Base-by-base conservation (phyloP, 53 echinoderm and acorn worm species). In the Echinometra lucunter region DNA sequence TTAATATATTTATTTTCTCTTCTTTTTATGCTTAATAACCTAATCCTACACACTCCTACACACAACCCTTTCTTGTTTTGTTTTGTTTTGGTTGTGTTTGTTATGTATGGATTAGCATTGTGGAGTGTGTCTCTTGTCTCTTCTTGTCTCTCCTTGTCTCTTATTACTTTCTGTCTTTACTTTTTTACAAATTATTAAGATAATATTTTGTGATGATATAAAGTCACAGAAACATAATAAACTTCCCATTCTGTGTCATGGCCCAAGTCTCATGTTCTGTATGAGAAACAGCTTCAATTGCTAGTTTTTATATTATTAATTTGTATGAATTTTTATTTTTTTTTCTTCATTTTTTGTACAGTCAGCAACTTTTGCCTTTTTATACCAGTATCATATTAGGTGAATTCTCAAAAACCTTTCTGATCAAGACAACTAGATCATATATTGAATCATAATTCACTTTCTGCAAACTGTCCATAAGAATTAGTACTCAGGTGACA, bases 71-170 rank as follows among this genome's bases (percentile, higher is more conserved):
- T 78, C 12, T 15, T 78, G 18, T 78, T 63, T 63, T 63, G 40
- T 17, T 78, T 11, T 72, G 78, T 78, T 78, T 63, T 12, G 9
- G 17, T 42, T 78, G 78, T 78, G 78, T 42, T 40, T 78, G 78
- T 78, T 42, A 78, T 78, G 78, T 78, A 18, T 42, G 42, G 35
- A 35, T 42, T 38, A 78, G 72, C 72, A 72, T 28, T 34, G 42
- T 78, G 42, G 42, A 78, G 78, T 78, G 78, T 78, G 40, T 78
- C 42, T 8, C 42, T 78, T 42, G 78, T 78, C 40, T 35, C 72
- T 72, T 32, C 35, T 69, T 19, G 19, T 63, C 21, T 42, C 42
- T 35, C 7, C 38, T 78, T 42, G 78, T 78, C 40, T 35, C 72
- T 72, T 32, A 34, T 69, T 19, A 18, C 21, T 35, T 42, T 78